Conservation (phyloP, 1,140 invertebrate species). For the Drosophila eugracilis region DNA sequence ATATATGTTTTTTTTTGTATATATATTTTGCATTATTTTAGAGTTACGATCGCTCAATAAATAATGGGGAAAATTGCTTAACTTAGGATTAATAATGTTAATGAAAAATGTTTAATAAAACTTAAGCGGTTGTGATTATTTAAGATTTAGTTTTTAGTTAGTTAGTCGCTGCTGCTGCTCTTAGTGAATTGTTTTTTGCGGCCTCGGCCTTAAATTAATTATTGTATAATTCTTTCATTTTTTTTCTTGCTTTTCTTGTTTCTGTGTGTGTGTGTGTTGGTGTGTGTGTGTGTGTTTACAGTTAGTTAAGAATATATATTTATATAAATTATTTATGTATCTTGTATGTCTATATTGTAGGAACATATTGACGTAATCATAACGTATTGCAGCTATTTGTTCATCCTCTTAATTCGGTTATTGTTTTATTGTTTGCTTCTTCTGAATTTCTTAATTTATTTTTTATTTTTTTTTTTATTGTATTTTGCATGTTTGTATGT, state of each 20-base stretch:
- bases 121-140: conserved; percentile 14
- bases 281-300: conserved; percentile 53
- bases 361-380: conserved; percentile 85
- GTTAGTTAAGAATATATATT: conserved; percentile 75
- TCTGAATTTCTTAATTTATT: background rate
- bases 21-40: conserved; percentile 35
- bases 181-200: conserved; percentile 42
- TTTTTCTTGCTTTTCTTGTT: conserved; percentile 19
- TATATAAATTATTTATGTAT: conserved; percentile 67
- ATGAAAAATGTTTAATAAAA: conserved; percentile 15
- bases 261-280: conserved; percentile 46
- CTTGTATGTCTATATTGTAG: conserved; percentile 83
- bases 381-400: conserved; percentile 85
- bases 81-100: conserved; percentile 41
- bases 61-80: conserved; percentile 42
- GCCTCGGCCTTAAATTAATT: conserved; percentile 42
- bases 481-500: too few species aligned
- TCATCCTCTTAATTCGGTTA: conserved; percentile 37
- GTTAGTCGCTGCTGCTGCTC: conserved; percentile 46
- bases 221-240: conserved; percentile 42
- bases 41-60: conserved; percentile 49
- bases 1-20: conserved; percentile 20
- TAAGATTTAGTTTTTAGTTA: conserved; percentile 42
- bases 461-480: conserved; percentile 3
- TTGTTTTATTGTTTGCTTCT: conserved; percentile 29